Base-by-base conservation (phyloP, 2,797 vertebrate species). In the Todus mexicanus region DNA sequence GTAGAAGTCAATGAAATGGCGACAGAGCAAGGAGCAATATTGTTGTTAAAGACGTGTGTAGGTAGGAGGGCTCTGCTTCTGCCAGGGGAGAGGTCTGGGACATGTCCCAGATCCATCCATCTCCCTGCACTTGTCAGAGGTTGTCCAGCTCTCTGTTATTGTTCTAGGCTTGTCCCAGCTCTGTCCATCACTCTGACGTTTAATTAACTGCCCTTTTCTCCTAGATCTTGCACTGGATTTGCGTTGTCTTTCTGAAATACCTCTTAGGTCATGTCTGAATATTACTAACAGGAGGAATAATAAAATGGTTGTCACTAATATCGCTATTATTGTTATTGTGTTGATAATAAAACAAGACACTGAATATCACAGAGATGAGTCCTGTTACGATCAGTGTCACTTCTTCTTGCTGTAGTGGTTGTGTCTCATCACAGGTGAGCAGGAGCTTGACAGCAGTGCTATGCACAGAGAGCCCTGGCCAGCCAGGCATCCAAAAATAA, bases 191-290 rank as follows among this genome's bases (percentile, higher is more conserved):
- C 92, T 94, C 89, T 96, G 96, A 96, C 88, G 5, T 96, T 96
- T 96, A 96, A 97, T 97, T 96, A 94, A 96, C 64, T 96, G 81
- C 84, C 93, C 94, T 73, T 54, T 91, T 94, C 73, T 69, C 79
- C 91, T 93, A 81, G 57, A 93, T 84, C 84, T 89, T 92, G 60
- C 72, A 23, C 71, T 11, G 59, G 78, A 71, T 96, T 93, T 92
- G 83, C 84, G 64, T 92, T 85, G 90, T 72, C 47, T 89, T 81
- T 92, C 94, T 90, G 91, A 92, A 95, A 92, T 74, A 86, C 90
- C 72, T 89, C 89, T 87, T 80, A 80, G 92, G 86, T 87, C 65
- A 25, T 29, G 22, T 61, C 78, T 92, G 89, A 90, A 88, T 91
- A 90, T 96, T 85, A 47, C 43, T 47, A 92, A 68, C 37, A 29